Evolutionary conservation across 2,113 vertebrate species (phyloP).

Genomic region (Bucco capensis): DNA sequence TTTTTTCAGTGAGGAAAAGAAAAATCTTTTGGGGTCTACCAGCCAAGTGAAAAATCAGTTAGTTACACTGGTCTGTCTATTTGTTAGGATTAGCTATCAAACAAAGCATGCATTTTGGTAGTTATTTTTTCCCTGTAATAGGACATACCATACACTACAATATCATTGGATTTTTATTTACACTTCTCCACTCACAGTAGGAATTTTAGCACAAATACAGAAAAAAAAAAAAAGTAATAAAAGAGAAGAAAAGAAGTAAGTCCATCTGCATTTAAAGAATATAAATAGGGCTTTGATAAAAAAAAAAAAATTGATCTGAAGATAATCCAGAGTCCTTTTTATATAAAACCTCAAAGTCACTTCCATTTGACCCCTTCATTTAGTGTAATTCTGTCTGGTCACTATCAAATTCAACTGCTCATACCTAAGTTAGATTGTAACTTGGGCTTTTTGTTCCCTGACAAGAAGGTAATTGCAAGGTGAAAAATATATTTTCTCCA

Average conservation of each 20-base stretch:
- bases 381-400: neutral
- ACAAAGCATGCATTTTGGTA: neutral
- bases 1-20: neutral
- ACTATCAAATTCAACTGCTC: neutral
- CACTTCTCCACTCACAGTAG: neutral
- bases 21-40: neutral
- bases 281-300: rapidly evolving
- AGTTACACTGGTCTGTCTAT: neutral
- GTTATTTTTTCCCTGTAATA: neutral
- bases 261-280: neutral
- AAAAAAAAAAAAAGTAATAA: neutral
- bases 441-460: neutral
- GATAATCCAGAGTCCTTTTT: neutral
- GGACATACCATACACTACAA: neutral
- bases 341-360: neutral
- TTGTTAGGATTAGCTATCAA: neutral
- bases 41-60: slow-evolving; percentile 16
- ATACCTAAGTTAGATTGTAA: neutral
- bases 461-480: neutral
- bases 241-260: neutral
- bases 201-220: neutral
- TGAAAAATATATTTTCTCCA: neutral
- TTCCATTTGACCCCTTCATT: neutral
- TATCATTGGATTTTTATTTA: neutral
- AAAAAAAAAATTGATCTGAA: neutral